A percentile compares a stretch with the other conserved stretches of the same genome.
These are phyloP conservation scores for Plagodis dolabraria DNA, from an alignment of 2,888 invertebrate species.

Conservation along the genomic window DNA sequence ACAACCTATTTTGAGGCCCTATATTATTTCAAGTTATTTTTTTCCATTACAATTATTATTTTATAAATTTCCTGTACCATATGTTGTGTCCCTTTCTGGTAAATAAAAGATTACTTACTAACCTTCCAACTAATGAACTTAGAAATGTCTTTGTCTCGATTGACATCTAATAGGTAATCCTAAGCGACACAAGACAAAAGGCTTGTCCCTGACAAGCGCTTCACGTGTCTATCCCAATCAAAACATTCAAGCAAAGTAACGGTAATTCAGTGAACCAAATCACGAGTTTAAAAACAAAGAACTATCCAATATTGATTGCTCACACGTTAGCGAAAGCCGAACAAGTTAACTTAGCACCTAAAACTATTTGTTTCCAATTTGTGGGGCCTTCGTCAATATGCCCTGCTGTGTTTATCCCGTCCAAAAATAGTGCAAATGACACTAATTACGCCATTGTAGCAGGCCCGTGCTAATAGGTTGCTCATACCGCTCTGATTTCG, in stretches of 20 bases:
- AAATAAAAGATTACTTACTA: too few relatives aligned
- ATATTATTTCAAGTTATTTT: too few relatives aligned
- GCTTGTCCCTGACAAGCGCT: background rate
- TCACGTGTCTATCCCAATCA: background rate
- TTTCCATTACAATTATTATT: too few relatives aligned
- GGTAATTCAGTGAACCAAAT: constrained; percentile 54
- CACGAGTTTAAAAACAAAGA: constrained; percentile 57
- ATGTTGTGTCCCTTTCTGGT: too few relatives aligned
- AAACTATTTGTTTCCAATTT: constrained; percentile 81
- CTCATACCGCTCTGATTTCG: constrained; percentile 69
- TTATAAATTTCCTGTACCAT: too few relatives aligned
- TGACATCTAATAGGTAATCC: background rate
- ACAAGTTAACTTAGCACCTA: constrained; percentile 82
- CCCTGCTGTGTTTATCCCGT: constrained; percentile 79
- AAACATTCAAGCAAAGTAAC: constrained; percentile 42
- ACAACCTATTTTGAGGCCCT: too few relatives aligned
- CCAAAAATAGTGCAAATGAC: constrained; percentile 83
- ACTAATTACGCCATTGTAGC: constrained; percentile 78
- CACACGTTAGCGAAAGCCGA: constrained; percentile 81
- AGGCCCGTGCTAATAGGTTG: constrained; percentile 70
- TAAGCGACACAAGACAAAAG: background rate
- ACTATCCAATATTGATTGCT: constrained; percentile 65
- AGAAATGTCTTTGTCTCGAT: too few relatives aligned
- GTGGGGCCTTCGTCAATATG: constrained; percentile 72
- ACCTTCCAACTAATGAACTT: too few relatives aligned